A percentile compares a stretch with the other conserved stretches of the same genome.
Evolutionary conservation across 2,888 invertebrate species (phyloP).

Genomic region (Lycophotia porphyrea): DNA sequence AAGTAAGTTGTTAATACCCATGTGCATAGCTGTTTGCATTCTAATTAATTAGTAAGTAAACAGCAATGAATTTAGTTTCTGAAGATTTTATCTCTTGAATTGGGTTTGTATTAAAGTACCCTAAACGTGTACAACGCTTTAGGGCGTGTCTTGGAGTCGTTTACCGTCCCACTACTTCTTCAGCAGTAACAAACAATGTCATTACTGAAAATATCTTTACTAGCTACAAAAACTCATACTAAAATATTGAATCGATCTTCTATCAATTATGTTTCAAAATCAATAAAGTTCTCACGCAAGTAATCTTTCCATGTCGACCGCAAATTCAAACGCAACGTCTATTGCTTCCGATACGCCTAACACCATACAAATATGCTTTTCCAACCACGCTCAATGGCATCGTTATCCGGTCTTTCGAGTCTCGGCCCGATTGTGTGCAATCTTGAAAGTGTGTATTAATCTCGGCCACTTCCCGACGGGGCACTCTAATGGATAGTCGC

Average conservation of each 20-base stretch:
- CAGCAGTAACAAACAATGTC: not conserved
- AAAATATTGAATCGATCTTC: not conserved
- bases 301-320: not conserved
- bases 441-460: slow-evolving; percentile 71
- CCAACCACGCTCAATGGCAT: slow-evolving; percentile 30
- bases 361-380: slow-evolving; percentile 17
- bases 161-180: not conserved
- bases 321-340: slow-evolving; percentile 12
- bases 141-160: too few species aligned
- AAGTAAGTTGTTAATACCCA: not conserved
- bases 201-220: not conserved
- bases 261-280: not conserved
- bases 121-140: not conserved
- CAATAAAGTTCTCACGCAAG: not conserved
- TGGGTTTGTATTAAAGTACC: not conserved
- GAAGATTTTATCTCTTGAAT: not conserved
- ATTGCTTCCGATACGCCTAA: slow-evolving; percentile 12
- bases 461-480: slow-evolving; percentile 70
- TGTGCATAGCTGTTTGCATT: not conserved
- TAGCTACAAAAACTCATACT: not conserved
- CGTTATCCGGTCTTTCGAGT: slow-evolving; percentile 52
- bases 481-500: slow-evolving; percentile 73
- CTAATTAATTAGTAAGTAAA: not conserved
- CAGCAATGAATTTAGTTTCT: too few species aligned
- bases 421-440: slow-evolving; percentile 50